Evolutionary conservation across 2,888 invertebrate species (phyloP).

Genomic region (Poecilobothrus nobilitatus): DNA sequence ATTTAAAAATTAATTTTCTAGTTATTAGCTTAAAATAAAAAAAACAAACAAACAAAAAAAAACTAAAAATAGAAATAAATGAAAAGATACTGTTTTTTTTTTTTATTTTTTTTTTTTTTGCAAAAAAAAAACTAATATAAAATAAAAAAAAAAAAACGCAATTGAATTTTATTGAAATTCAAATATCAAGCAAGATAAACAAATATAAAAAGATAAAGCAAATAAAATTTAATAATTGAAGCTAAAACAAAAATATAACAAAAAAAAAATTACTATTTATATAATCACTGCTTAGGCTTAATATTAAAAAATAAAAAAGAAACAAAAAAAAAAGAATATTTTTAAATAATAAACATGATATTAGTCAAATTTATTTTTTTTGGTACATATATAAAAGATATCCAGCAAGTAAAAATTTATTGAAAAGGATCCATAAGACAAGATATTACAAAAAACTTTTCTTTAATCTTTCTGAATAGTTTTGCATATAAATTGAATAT

Average conservation of each 20-base stretch:
- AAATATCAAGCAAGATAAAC: not conserved
- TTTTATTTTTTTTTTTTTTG: not conserved
- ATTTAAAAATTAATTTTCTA: no score
- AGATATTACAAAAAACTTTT: no score
- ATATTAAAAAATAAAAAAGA: not conserved
- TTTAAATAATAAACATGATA: not conserved
- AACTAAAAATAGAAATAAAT: no score
- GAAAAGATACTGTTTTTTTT: no score
- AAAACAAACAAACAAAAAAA: no score
- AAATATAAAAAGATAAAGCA: not conserved
- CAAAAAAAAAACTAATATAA: not conserved
- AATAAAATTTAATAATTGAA: not conserved
- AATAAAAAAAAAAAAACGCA: not conserved
- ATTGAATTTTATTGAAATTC: not conserved
- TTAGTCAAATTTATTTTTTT: not conserved
- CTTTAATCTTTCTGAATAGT: no score
- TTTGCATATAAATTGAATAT: no score
- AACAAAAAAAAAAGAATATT: not conserved
- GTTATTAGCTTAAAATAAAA: no score
- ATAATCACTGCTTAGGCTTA: conserved; percentile 2
- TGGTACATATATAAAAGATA: not conserved
- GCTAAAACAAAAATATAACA: not conserved
- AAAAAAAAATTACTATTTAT: not conserved
- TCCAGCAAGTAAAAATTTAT: no score
- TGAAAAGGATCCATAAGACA: no score